These are phyloP conservation scores for Pavo muticus DNA, from an alignment of 2,113 vertebrate genomes.

Conservation along the genomic window DNA sequence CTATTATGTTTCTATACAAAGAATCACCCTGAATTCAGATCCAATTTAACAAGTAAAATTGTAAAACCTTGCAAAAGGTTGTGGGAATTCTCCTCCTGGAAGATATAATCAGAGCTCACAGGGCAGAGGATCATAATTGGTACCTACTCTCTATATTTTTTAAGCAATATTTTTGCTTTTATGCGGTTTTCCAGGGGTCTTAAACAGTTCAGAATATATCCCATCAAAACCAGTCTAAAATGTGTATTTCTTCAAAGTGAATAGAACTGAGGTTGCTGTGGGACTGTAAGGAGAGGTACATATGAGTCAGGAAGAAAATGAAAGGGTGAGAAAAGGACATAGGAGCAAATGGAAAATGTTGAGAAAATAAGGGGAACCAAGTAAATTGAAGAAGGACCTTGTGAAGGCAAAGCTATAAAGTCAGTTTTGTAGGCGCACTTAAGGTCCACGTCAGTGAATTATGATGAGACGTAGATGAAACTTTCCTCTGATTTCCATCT, in stretches of 20 bases:
- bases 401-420: constrained; percentile 18
- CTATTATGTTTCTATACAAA: neutral
- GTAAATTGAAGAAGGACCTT: constrained; percentile 14
- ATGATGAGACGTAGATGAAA: neutral
- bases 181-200: neutral
- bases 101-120: neutral
- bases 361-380: neutral
- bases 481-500: constrained; percentile 28
- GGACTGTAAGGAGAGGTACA: neutral
- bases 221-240: constrained; percentile 7
- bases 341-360: constrained; percentile 19
- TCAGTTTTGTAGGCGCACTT: constrained; percentile 10
- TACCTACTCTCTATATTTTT: neutral
- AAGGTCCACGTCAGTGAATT: constrained; percentile 43
- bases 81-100: neutral
- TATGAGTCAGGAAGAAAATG: neutral
- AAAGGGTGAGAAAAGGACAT: neutral
- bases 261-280: neutral
- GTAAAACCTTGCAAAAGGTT: neutral
- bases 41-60: neutral
- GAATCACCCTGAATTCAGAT: neutral
- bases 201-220: neutral
- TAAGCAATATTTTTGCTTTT: neutral
- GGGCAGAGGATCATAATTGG: neutral
- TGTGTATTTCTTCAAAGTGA: constrained; percentile 18